phyloP scores from a whole-genome alignment of 2,797 vertebrate species.

The Sebastes hubbsi region DNA sequence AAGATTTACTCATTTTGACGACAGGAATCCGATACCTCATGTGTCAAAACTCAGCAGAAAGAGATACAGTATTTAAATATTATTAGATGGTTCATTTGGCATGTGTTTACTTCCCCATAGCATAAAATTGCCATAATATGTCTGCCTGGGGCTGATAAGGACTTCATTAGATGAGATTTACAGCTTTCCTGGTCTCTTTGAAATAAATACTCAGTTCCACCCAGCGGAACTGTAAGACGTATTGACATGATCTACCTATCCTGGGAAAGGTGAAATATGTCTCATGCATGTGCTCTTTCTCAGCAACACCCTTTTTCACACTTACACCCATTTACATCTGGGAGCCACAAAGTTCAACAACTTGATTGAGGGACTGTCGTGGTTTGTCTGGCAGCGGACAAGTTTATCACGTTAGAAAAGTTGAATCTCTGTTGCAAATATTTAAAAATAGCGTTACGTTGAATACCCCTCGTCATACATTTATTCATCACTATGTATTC shows the following conservation, averaged over 20 bases:
- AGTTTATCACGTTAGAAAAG: neutral
- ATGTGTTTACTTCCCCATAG: neutral
- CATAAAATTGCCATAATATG: neutral
- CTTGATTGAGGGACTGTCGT: neutral
- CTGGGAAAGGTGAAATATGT: constrained; percentile 28
- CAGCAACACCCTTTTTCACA: constrained; percentile 34
- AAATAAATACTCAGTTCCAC: constrained; percentile 17
- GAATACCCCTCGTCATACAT: neutral
- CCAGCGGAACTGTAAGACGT: constrained; percentile 3
- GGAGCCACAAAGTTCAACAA: constrained; percentile 13
- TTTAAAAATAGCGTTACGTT: too few relatives aligned
- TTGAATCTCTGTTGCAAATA: neutral
- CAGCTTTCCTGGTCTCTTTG: constrained; percentile 28
- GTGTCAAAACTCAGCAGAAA: constrained; percentile 19
- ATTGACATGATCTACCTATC: constrained; percentile 8
- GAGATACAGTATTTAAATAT: constrained; percentile 12
- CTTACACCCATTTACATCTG: constrained; percentile 48
- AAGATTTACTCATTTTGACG: constrained; percentile 51
- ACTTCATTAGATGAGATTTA: constrained; percentile 37
- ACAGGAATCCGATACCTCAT: constrained; percentile 36
- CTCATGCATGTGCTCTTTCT: constrained; percentile 22
- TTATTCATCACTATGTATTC: neutral
- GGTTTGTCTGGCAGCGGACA: neutral
- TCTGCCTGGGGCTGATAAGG: constrained; percentile 2
- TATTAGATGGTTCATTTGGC: constrained; percentile 7